Conservation (phyloP, 2,113 vertebrate species). For the Myrmecophaga tridactyla region DNA sequence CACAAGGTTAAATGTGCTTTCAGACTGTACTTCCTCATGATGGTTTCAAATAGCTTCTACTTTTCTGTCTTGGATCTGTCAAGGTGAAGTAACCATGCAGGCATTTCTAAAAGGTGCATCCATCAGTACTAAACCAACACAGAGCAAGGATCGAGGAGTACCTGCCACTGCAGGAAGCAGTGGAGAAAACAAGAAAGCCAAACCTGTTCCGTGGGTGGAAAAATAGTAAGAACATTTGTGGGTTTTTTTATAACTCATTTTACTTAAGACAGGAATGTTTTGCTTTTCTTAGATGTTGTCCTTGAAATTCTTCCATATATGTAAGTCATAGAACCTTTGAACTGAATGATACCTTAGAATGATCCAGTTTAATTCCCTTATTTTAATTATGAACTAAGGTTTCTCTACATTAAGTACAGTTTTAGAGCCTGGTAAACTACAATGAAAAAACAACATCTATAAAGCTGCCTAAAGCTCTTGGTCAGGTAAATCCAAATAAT, state of each 20-base stretch:
- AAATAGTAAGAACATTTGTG: conserved; percentile 92
- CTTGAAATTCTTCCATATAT: not conserved
- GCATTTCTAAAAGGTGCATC: conserved; percentile 93
- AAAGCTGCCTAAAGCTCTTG: not conserved
- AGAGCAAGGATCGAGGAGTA: conserved; percentile 85
- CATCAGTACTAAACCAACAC: conserved; percentile 81
- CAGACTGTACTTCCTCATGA: not conserved
- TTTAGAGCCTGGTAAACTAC: not conserved
- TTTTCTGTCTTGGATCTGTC: not conserved
- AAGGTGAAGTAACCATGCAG: conserved; percentile 86
- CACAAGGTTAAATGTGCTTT: not conserved
- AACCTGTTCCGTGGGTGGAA: conserved; percentile 94
- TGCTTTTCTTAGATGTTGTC: not conserved
- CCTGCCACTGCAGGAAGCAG: conserved; percentile 83
- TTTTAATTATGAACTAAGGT: not conserved
- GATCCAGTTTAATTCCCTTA: not conserved
- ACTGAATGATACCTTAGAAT: not conserved
- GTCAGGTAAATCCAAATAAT: not conserved
- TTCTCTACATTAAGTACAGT: not conserved
- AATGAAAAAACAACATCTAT: conserved; percentile 10
- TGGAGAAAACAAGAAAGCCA: conserved; percentile 88
- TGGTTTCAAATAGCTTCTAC: not conserved
- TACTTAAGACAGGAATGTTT: not conserved
- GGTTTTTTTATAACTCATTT: not conserved
- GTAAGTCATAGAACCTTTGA: not conserved